Evolutionary conservation across 2,797 vertebrate genomes (phyloP).

Genomic region (Eleutherodactylus coqui): DNA sequence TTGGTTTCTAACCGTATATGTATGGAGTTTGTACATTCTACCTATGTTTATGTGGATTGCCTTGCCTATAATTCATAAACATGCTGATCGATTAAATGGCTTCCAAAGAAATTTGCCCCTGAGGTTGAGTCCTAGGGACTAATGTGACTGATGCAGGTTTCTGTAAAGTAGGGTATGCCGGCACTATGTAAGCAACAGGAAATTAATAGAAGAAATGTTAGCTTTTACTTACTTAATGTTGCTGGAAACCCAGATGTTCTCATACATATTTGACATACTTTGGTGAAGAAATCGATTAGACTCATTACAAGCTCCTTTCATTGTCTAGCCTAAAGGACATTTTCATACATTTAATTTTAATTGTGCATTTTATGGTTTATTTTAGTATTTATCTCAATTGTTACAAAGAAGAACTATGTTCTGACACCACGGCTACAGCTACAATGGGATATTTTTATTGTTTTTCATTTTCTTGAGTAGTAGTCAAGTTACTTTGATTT

Average conservation of each 20-base stretch:
- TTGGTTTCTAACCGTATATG: neutral
- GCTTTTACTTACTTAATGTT: neutral
- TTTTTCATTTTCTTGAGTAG: neutral
- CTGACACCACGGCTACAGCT: neutral
- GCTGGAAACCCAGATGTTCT: conserved; percentile 16
- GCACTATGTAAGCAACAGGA: neutral
- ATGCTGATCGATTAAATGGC: neutral
- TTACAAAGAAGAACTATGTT: neutral
- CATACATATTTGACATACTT: neutral
- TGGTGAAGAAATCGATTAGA: conserved; percentile 9
- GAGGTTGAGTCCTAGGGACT: neutral
- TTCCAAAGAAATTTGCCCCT: neutral
- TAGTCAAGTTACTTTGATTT: neutral
- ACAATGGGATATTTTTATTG: neutral
- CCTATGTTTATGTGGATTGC: neutral
- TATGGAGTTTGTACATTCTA: neutral
- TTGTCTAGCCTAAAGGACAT: conserved; percentile 26
- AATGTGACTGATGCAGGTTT: neutral
- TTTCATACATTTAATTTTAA: conserved; percentile 21
- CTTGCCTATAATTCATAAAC: neutral
- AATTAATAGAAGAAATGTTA: conserved; percentile 7
- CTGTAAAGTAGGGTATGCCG: neutral
- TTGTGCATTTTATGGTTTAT: neutral
- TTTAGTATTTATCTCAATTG: conserved; percentile 27
- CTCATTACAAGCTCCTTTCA: neutral